A percentile compares a stretch with the other conserved stretches of the same genome.
Evolutionary conservation across 2,113 vertebrate genomes (phyloP).

Genomic region (Sander lucioperca): DNA sequence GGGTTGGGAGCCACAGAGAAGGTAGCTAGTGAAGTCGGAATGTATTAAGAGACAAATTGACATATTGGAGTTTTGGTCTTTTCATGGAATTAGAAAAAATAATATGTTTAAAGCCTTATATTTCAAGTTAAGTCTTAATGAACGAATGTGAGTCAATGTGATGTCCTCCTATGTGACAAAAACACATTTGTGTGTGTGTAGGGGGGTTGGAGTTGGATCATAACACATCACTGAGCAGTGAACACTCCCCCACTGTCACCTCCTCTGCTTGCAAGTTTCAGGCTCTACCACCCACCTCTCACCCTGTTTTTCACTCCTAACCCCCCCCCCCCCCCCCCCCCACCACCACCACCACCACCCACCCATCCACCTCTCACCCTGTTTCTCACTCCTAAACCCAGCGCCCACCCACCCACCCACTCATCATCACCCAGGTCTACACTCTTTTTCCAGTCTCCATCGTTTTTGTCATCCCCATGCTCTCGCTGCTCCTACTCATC

Average conservation of each 20-base stretch:
- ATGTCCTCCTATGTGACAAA: constrained; percentile 25
- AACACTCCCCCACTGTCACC: constrained; percentile 69
- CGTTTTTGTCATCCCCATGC: constrained; percentile 11
- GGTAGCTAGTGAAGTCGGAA: no score
- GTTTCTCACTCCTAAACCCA: constrained; percentile 1
- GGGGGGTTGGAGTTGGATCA: constrained; percentile 45
- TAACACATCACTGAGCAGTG: constrained; percentile 71
- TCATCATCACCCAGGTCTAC: constrained; percentile 21
- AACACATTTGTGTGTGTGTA: constrained; percentile 1
- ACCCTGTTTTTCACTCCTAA: constrained; percentile 18
- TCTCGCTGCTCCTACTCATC: neutral
- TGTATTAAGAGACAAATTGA: no score
- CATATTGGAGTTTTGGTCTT: neutral
- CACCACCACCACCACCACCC: neutral
- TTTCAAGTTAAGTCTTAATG: neutral
- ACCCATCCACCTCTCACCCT: constrained; percentile 60
- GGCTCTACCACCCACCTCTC: constrained; percentile 65
- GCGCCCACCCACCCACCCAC: neutral
- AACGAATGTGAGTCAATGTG: neutral
- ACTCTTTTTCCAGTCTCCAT: constrained; percentile 26
- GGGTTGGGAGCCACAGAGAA: neutral
- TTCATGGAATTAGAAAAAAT: neutral
- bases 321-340: no score
- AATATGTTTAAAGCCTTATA: neutral
- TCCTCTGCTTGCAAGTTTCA: constrained; percentile 68